Conservation (phyloP, 1,140 invertebrate species). For the Anastrepha obliqua region DNA sequence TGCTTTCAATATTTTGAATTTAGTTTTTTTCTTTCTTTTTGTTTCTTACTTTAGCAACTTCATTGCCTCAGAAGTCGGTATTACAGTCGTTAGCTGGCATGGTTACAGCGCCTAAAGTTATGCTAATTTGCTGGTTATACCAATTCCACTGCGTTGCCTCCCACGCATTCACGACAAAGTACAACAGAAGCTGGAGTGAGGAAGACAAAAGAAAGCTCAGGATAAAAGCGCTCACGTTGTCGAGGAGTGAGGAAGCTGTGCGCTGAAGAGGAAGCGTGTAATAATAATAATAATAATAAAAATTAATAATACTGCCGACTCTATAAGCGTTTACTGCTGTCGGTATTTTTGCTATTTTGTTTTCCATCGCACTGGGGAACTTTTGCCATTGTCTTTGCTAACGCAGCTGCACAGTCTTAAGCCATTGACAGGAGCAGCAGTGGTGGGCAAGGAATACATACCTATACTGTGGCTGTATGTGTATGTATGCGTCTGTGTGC, state of each 20-base stretch:
- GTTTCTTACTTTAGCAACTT: slow-evolving; percentile 29
- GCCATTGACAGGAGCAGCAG: background rate
- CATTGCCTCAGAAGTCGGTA: slow-evolving; percentile 31
- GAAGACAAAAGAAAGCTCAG: background rate
- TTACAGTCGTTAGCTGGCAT: slow-evolving; percentile 34
- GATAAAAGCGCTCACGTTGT: background rate
- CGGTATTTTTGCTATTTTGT: background rate
- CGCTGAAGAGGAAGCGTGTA: slow-evolving; percentile 27
- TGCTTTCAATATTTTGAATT: slow-evolving; percentile 32
- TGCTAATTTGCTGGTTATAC: slow-evolving; percentile 47
- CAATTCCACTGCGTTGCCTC: slow-evolving; percentile 3
- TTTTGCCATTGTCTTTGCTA: slow-evolving; percentile 15
- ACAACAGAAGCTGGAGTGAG: background rate
- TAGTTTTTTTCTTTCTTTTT: slow-evolving; percentile 35
- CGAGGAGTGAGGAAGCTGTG: slow-evolving; percentile 4
- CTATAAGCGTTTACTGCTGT: slow-evolving; percentile 26
- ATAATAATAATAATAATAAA: slow-evolving; percentile 52
- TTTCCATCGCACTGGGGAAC: background rate
- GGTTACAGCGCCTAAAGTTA: slow-evolving; percentile 49
- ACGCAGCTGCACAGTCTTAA: background rate
- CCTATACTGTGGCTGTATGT: background rate
- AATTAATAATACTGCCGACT: slow-evolving; percentile 49
- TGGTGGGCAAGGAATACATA: background rate
- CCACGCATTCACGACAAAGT: background rate
- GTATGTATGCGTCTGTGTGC: background rate